Evolutionary conservation across 1,140 invertebrate species (phyloP), one percentile per base, ranked within the genome.

Genomic region (Pseudomyrmex sp.): DNA sequence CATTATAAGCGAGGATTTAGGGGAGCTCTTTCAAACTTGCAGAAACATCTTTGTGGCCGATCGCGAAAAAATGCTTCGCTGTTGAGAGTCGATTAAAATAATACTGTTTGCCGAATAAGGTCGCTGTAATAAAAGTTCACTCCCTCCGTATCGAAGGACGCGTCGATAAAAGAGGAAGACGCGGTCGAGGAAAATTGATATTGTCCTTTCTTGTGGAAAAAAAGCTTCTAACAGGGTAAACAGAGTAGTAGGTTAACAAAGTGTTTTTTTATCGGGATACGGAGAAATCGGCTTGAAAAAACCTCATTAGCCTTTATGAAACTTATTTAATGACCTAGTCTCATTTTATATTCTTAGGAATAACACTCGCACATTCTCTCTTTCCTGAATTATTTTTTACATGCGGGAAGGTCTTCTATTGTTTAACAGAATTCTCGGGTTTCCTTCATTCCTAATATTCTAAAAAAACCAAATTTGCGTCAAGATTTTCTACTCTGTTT

Each of bases 211-310:
- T 69, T 58, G 75, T 58, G 35, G 50, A n/a, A 54, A 74, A 77
- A 77, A 66, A 68, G 63, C 50, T 35, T 68, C 74, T 77, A 77
- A 48, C 46, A 77, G 75, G 75, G 63, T 66, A 77, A 77, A 77
- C 50, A 54, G 75, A 46, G 56, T 35, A 65, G 75, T 66, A 44
- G 65, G 75, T 68, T 68, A 65, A 35, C 75, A 46, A 77, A 69
- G 75, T 69, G 15, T 77, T 77, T 50, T 44, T 75, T 75, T 75
- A 77, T 77, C 63, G 75, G 50, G 63, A 77, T 63, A 69, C 50
- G 26, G 46, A 69, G 75, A 54, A 44, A 68, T 77, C 20, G 20
- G 75, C 63, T 46, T 44, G 75, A 20, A 44, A 69, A 50, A 65
- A 46, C 75, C 35, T 77, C 75, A 66, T 77, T 77, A 77, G 20